phyloP scores from a whole-genome alignment of 2,113 vertebrate genomes.

The Pygoscelis antarcticus region DNA sequence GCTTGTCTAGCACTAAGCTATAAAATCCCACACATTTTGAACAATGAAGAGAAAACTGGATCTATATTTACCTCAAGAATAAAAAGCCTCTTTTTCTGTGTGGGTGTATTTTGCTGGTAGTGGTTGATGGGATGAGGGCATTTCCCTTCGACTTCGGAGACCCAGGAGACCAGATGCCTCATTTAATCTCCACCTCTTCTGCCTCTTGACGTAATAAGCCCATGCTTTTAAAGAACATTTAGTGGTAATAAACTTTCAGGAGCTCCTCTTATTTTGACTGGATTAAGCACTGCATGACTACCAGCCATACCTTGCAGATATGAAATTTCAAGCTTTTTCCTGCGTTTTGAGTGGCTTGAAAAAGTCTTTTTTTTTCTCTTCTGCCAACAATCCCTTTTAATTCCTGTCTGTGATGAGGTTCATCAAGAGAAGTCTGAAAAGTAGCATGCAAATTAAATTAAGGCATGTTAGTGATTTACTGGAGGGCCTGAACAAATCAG shows the following conservation, averaged over 20 bases:
- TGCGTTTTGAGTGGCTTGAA: not conserved
- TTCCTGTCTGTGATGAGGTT: not conserved
- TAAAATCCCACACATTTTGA: conserved; percentile 62
- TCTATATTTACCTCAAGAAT: conserved; percentile 49
- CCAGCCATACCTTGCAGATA: not conserved
- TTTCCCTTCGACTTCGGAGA: conserved; percentile 20
- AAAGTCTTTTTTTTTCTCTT: not conserved
- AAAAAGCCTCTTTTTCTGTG: conserved; percentile 39
- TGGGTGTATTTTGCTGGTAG: conserved; percentile 26
- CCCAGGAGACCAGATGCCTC: not conserved
- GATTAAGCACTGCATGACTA: not conserved
- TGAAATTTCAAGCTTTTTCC: not conserved
- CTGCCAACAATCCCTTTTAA: not conserved
- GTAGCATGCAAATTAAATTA: conserved; percentile 10
- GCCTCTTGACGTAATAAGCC: conserved; percentile 6
- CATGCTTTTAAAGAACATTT: conserved; percentile 31
- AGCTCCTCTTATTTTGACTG: not conserved
- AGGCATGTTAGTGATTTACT: not conserved
- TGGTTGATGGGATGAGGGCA: conserved; percentile 30
- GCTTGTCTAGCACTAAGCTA: conserved; percentile 59
- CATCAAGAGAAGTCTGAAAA: conserved; percentile 19
- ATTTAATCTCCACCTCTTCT: conserved; percentile 42
- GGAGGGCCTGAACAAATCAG: not conserved
- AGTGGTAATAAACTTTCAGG: conserved; percentile 22
- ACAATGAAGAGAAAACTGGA: conserved; percentile 51